Evolutionary conservation across 53 echinoderm and acorn worm genomes (phyloP).

Genomic region (Mesocentrotus franciscanus): DNA sequence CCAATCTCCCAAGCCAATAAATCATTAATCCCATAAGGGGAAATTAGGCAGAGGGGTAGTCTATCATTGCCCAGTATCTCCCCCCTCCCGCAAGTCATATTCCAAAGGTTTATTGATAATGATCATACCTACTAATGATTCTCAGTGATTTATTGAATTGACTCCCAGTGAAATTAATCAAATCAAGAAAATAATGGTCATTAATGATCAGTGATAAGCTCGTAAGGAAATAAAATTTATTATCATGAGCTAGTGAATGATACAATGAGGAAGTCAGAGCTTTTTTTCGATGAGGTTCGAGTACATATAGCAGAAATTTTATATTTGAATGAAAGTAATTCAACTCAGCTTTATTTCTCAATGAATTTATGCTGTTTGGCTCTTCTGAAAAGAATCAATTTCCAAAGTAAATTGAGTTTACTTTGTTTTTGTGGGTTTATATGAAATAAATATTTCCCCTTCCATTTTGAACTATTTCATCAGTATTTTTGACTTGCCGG

Average conservation of each 20-base stretch:
- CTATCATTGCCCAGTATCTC: neutral
- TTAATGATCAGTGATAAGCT: neutral
- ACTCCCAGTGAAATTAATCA: neutral
- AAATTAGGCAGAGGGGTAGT: neutral
- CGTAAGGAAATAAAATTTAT: neutral
- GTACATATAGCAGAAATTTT: too few species aligned
- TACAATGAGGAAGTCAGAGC: neutral
- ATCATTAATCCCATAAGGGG: neutral
- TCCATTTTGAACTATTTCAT: too few species aligned
- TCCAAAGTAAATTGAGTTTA: too few species aligned
- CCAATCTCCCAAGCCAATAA: neutral
- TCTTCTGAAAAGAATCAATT: too few species aligned
- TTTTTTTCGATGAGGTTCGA: too few species aligned
- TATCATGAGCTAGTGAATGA: too few species aligned
- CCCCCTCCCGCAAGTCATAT: neutral
- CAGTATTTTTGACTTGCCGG: too few species aligned
- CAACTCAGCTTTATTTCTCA: too few species aligned
- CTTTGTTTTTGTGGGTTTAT: too few species aligned
- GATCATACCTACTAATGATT: neutral
- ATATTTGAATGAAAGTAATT: too few species aligned
- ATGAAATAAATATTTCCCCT: too few species aligned
- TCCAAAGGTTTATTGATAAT: neutral
- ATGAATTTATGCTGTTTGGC: too few species aligned
- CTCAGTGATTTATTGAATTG: neutral
- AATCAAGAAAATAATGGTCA: neutral